Percentiles rank a stretch among this genome's conserved stretches.
Evolutionary conservation across 2,888 invertebrate genomes (phyloP).

Genomic region (Panorpa germanica): DNA sequence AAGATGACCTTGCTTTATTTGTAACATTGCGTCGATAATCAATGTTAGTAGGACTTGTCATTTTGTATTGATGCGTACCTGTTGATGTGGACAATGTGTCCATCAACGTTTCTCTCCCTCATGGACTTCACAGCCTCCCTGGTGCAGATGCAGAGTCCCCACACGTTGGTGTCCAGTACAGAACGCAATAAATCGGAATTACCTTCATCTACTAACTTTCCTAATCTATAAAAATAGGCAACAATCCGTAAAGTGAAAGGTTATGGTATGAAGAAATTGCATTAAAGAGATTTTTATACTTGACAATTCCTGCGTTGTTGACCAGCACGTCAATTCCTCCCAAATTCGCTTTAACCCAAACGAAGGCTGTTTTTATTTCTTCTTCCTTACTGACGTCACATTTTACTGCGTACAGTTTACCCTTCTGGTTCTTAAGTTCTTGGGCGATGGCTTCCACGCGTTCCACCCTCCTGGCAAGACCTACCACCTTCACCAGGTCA

Average conservation of each 20-base stretch:
- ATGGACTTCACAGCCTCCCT: conserved; percentile 34
- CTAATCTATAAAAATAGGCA: too few relatives aligned
- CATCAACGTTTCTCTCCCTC: conserved; percentile 27
- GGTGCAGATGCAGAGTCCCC: conserved; percentile 32
- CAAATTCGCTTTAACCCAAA: conserved; percentile 24
- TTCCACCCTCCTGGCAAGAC: too few relatives aligned
- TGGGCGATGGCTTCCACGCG: too few relatives aligned
- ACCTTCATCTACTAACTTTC: too few relatives aligned
- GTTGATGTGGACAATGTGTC: conserved; percentile 40
- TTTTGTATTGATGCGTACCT: conserved; percentile 23
- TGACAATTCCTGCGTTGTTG: conserved; percentile 36
- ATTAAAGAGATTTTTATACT: too few relatives aligned
- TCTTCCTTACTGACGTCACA: conserved; percentile 33
- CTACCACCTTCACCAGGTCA: conserved; percentile 13
- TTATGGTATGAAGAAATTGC: too few relatives aligned
- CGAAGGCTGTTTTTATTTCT: conserved; percentile 30
- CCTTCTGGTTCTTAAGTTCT: too few relatives aligned
- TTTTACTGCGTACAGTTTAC: conserved; percentile 20
- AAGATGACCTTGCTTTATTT: neutral
- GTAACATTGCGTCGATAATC: conserved; percentile 18
- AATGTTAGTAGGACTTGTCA: conserved; percentile 11
- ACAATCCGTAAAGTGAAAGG: too few relatives aligned
- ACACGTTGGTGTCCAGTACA: conserved; percentile 31
- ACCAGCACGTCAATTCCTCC: conserved; percentile 35
- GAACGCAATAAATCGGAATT: too few relatives aligned